Percentiles rank a stretch among this genome's conserved stretches.
These are phyloP conservation scores for Autographa gamma DNA, from an alignment of 2,888 invertebrate species.

Conservation along the genomic window DNA sequence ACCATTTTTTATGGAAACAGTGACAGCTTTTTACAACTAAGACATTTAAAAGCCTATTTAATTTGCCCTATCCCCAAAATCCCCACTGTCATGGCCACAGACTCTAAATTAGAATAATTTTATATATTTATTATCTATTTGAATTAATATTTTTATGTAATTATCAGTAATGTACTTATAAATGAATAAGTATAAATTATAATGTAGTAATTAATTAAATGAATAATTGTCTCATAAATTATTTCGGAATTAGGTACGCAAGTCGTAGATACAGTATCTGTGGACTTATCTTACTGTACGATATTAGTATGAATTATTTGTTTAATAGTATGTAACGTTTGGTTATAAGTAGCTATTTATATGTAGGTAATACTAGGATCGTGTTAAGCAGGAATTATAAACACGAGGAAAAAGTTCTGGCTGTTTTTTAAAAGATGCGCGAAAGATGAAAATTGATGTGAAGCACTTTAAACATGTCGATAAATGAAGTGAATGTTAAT, in stretches of 20 bases:
- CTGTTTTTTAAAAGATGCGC: neutral
- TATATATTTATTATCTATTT: slow-evolving; percentile 32
- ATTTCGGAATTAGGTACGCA: slow-evolving; percentile 38
- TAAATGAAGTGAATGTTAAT: neutral
- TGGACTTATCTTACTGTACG: slow-evolving; percentile 56
- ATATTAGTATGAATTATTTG: slow-evolving; percentile 57
- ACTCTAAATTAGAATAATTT: slow-evolving; percentile 32
- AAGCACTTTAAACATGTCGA: neutral
- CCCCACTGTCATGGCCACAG: slow-evolving; percentile 23
- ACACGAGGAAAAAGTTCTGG: slow-evolving; percentile 17
- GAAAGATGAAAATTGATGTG: neutral
- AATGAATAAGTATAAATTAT: slow-evolving; percentile 39
- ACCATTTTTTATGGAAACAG: slow-evolving; percentile 24
- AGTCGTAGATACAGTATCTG: slow-evolving; percentile 50
- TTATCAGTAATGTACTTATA: slow-evolving; percentile 50
- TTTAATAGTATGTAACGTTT: slow-evolving; percentile 37
- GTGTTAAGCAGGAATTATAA: slow-evolving; percentile 11
- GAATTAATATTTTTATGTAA: slow-evolving; percentile 25
- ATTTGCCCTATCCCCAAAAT: neutral
- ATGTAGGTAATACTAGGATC: slow-evolving; percentile 35
- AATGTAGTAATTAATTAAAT: slow-evolving; percentile 35
- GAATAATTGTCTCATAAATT: slow-evolving; percentile 50
- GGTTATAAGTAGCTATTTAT: slow-evolving; percentile 42
- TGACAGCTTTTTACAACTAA: slow-evolving; percentile 8
- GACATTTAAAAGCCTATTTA: slow-evolving; percentile 9